These are phyloP conservation scores for Australoheros facetus DNA, from an alignment of 2,797 vertebrate genomes.

Conservation along the genomic window DNA sequence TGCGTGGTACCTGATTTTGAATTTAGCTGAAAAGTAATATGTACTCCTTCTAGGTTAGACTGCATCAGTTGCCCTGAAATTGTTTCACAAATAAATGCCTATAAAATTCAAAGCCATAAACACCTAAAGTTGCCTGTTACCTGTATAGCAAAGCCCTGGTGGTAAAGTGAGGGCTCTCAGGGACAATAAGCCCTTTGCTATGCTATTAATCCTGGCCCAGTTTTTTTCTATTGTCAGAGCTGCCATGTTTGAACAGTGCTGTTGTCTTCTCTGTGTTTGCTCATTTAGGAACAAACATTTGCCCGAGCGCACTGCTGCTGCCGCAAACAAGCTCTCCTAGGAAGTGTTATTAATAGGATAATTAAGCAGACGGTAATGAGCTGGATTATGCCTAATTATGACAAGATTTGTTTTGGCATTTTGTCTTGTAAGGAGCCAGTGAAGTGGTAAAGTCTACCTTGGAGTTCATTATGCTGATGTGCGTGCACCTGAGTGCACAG, in stretches of 20 bases:
- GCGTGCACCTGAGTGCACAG: constrained; percentile 89
- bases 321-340: constrained; percentile 91
- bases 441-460: constrained; percentile 94
- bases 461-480: constrained; percentile 91
- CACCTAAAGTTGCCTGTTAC: constrained; percentile 35
- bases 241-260: constrained; percentile 85
- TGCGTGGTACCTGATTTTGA: not conserved
- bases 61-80: not conserved
- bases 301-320: constrained; percentile 84
- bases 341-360: constrained; percentile 99
- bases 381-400: constrained; percentile 98
- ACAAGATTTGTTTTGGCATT: constrained; percentile 99
- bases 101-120: constrained; percentile 10
- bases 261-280: constrained; percentile 96
- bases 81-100: not conserved
- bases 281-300: constrained; percentile 99
- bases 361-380: constrained; percentile 98
- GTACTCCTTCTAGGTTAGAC: not conserved
- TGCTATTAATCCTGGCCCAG: constrained; percentile 77
- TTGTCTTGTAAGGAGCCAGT: constrained; percentile 89
- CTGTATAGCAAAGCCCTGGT: constrained; percentile 35
- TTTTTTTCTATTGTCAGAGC: constrained; percentile 76
- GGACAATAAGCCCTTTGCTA: constrained; percentile 64
- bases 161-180: constrained; percentile 35
- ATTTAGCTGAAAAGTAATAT: not conserved